These are phyloP conservation scores for Atta colombica DNA, from an alignment of 1,140 invertebrate genomes.

Conservation along the genomic window DNA sequence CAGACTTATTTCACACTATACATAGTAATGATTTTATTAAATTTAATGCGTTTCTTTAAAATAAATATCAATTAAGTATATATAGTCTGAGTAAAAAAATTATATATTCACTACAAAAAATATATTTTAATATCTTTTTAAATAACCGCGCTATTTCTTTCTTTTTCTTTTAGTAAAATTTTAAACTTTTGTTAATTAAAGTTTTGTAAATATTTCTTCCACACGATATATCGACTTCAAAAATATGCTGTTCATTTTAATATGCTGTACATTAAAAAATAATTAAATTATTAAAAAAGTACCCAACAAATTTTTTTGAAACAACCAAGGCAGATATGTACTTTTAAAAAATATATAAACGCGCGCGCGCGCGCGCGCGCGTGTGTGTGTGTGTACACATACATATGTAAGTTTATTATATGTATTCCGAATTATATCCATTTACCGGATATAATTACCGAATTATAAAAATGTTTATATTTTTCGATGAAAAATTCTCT, in stretches of 20 bases:
- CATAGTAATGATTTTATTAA: neutral
- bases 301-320: neutral
- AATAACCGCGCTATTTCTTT: neutral
- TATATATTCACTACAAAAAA: neutral
- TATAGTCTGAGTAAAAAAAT: neutral
- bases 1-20: constrained; percentile 2
- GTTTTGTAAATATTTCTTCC: neutral
- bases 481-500: neutral
- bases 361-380: no score
- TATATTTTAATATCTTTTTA: neutral
- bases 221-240: neutral
- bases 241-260: neutral
- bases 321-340: neutral
- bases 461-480: neutral
- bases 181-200: neutral
- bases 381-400: no score
- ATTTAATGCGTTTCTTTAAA: neutral
- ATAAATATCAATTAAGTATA: neutral
- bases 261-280: no score
- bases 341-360: neutral
- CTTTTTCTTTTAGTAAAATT: neutral
- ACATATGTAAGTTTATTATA: no score
- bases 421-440: no score
- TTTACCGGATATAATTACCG: neutral
- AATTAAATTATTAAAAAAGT: neutral